phyloP scores from a whole-genome alignment of 2,113 vertebrate species.

The Otolemur garnettii region DNA sequence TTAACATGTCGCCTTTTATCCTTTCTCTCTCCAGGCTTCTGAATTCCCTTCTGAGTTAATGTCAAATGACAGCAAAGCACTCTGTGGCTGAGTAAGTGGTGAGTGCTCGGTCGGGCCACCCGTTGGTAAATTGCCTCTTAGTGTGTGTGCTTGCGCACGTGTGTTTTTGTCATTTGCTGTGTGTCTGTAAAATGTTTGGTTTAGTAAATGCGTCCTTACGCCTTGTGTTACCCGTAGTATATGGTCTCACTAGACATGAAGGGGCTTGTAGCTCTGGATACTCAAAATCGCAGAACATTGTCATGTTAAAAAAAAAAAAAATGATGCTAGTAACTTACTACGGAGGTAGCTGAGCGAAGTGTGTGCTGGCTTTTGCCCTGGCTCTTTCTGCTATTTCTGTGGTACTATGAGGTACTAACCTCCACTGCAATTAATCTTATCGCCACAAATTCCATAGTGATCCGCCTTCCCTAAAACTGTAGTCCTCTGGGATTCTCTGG shows the following conservation, averaged over 20 bases:
- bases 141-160: neutral
- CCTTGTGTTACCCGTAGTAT: neutral
- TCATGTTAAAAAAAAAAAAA: neutral
- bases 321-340: fast-evolving
- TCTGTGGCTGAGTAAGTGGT: slow-evolving; percentile 96
- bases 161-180: neutral
- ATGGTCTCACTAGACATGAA: neutral
- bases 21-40: slow-evolving; percentile 91
- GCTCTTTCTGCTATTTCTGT: neutral
- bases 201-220: neutral
- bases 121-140: neutral
- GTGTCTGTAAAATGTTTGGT: neutral
- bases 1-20: slow-evolving; percentile 61
- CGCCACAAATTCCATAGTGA: slow-evolving; percentile 66
- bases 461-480: slow-evolving; percentile 70
- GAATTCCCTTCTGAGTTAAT: slow-evolving; percentile 96
- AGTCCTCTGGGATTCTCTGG: slow-evolving; percentile 67
- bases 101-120: slow-evolving; percentile 87
- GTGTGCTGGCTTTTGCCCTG: neutral
- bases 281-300: slow-evolving; percentile 17
- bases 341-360: neutral
- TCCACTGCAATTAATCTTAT: slow-evolving; percentile 71
- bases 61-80: slow-evolving; percentile 97
- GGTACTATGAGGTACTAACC: slow-evolving; percentile 51
- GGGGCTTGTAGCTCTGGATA: neutral